Base-by-base conservation (phyloP, 1,140 invertebrate species). In the Sinonovacula constricta region DNA sequence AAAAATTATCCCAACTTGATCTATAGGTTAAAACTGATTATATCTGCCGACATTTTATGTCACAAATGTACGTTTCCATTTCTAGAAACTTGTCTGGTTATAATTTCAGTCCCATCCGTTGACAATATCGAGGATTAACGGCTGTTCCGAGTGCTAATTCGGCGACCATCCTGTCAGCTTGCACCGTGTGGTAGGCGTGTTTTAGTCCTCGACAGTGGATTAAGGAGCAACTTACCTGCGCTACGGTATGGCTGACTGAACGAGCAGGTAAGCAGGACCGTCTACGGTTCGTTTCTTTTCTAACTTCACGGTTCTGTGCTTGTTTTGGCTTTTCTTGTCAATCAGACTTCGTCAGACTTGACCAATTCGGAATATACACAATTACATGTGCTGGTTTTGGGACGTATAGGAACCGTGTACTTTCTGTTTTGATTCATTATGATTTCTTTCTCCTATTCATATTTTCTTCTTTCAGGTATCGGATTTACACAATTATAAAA, bases 281-380 rank as follows among this genome's bases (percentile, higher is more conserved):
- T 59, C 57, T 59, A 66, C 72, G 72, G 72, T 76, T 54, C 72
- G 65, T 60, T 72, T 60, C 56, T 72, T 60, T 36, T 74, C 65
- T 49, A 45, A 51, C 51, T 76, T 76, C 72, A 76, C 72, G 72
- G 59, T 76, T 36, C 57, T 76, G 62, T 76, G 72, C 60, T 60
- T 76, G 62, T 76, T 76, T 63, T 66, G 67, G 65, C 39, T 67
- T 66, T 76, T 76, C 72, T 76, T 67, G 72, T 76, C 72, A 76
- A 76, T 76, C 62, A 67, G 62, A 59, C 39, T 65, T 65, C 72
- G 72, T 76, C 72, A 76, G 63, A 76, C 62, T 76, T 76, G 72
- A 76, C 56, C 72, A 76, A 76, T 63, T 76, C 72, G 62, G 72
- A 67, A 76, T 76, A 76, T 67, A 66, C 65, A 76, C 72, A 76